These are phyloP conservation scores for Pemphredon lugubris DNA, from an alignment of 2,888 invertebrate species.

Conservation along the genomic window DNA sequence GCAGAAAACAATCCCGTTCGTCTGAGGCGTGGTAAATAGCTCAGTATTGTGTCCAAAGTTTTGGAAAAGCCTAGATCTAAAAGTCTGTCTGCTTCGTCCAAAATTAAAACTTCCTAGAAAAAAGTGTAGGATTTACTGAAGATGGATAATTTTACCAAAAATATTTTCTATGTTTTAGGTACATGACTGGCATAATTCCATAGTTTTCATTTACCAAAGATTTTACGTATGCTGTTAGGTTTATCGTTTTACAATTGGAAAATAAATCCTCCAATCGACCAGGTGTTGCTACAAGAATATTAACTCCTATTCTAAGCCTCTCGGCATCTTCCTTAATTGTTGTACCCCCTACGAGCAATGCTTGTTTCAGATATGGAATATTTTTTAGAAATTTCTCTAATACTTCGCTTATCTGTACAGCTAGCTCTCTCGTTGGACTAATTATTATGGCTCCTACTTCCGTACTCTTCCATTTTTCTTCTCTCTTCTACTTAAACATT, in stretches of 20 bases:
- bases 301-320: slow-evolving; percentile 87
- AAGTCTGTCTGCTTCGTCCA: slow-evolving; percentile 98
- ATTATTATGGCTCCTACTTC: slow-evolving; percentile 95
- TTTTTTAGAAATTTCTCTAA: slow-evolving; percentile 81
- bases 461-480: slow-evolving; percentile 86
- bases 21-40: slow-evolving; percentile 94
- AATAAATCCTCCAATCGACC: slow-evolving; percentile 95
- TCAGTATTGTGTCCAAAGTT: slow-evolving; percentile 92
- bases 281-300: slow-evolving; percentile 97
- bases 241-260: slow-evolving; percentile 86
- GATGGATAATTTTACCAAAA: no score
- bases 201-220: slow-evolving; percentile 91
- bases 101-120: slow-evolving; percentile 91
- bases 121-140: slow-evolving; percentile 4
- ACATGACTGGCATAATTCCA: no score
- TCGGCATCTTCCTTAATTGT: slow-evolving; percentile 89
- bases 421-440: slow-evolving; percentile 97
- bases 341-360: slow-evolving; percentile 91
- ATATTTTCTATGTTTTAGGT: no score
- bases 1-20: slow-evolving; percentile 99
- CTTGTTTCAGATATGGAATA: slow-evolving; percentile 82
- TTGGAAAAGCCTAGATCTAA: slow-evolving; percentile 95
- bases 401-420: slow-evolving; percentile 92
- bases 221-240: slow-evolving; percentile 88
- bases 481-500: slow-evolving; percentile 81